Base-by-base conservation (phyloP, 2,113 vertebrate species). In the Corydoras maculifer region DNA sequence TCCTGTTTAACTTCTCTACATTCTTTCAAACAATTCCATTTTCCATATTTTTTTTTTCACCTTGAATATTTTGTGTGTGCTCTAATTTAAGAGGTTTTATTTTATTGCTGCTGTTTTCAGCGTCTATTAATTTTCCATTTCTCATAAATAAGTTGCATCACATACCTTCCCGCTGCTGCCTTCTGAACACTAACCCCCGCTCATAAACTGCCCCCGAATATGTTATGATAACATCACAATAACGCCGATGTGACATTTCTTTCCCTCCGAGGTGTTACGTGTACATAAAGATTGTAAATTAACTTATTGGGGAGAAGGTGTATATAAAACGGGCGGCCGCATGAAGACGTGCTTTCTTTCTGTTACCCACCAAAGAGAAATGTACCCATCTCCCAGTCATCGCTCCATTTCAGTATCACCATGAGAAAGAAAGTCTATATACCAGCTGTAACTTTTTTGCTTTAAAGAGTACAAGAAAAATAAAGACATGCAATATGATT, bases 231-330 rank as follows among this genome's bases (percentile, higher is more conserved):
- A 43, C 35, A 43, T 43, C 35, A 43, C 35, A 43, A 2, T 43
- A 4, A 1, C 4, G 35, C 74, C 13, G 70, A 77, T 70, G 76
- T 80, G 70, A 62, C 3, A 3, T 73, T 53, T 14, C 51, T 72
- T 79, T 80, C 69, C 72, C 62, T 59, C 70, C 7, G 73, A 68
- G 65, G 18, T 81, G 68, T 79, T 70, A 65, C 68, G 66, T 85
- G 82, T 89, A 87, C 75, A 85, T 88, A 81, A 54, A 43, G 49
- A 79, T 78, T 86, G 84, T 86, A 85, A 79, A 85, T 85, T 85
- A 88, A 87, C 72, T 86, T 87, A 88, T 87, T 86, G 80, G 73
- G 72, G 61, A 74, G 65, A 58, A 80, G 79, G 58, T 78, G 71
- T 83, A 75, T 60, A 79, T 76, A 81, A 49, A 64, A 73, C 13